These are phyloP conservation scores for Cerastoderma edule DNA, from an alignment of 2,888 invertebrate genomes.

Conservation along the genomic window DNA sequence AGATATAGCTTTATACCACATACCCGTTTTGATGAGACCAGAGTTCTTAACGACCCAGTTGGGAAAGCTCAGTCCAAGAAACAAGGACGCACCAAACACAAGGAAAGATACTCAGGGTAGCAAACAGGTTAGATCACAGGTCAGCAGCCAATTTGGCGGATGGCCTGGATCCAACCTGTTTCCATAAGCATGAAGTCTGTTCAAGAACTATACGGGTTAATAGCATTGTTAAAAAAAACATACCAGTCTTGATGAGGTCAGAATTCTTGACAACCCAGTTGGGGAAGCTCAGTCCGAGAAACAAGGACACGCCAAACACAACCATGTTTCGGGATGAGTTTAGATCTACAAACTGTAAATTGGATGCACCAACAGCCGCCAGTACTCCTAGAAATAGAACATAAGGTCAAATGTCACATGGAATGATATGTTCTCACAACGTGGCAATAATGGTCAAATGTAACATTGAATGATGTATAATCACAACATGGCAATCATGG, in stretches of 20 bases:
- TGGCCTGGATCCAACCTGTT: too few species aligned
- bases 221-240: neutral
- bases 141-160: too few species aligned
- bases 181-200: too few species aligned
- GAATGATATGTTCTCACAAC: too few species aligned
- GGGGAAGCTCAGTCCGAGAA: conserved; percentile 89
- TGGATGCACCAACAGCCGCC: conserved; percentile 78
- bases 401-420: too few species aligned
- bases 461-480: too few species aligned
- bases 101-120: too few species aligned
- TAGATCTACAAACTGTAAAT: conserved; percentile 87
- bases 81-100: conserved; percentile 93
- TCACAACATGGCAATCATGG: too few species aligned
- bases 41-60: conserved; percentile 67
- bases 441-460: too few species aligned
- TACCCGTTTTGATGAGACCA: conserved; percentile 69
- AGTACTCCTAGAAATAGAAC: conserved; percentile 77
- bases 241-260: conserved; percentile 69
- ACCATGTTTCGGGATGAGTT: conserved; percentile 94
- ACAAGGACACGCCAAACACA: conserved; percentile 93
- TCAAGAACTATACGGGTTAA: too few species aligned
- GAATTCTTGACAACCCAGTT: conserved; percentile 67
- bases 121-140: too few species aligned
- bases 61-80: conserved; percentile 89
- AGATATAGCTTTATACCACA: too few species aligned